Conservation (phyloP, 2,888 invertebrate genomes). For the Macrosoma leucophasiata region DNA sequence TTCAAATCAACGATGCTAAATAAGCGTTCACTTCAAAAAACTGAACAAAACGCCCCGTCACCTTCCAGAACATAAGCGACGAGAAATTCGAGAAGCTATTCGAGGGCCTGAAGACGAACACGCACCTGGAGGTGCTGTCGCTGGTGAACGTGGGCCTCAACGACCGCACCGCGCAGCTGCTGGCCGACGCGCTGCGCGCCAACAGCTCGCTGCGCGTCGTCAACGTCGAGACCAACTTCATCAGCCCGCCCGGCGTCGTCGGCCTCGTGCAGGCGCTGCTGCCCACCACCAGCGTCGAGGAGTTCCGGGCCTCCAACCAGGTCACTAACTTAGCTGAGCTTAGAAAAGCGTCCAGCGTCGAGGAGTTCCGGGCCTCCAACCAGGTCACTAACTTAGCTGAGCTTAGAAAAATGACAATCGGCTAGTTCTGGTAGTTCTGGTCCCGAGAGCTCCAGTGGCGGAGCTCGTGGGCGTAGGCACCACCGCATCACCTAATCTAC, state of each 20-base stretch:
- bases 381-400: too few relatives aligned
- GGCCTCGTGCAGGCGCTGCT: conserved; percentile 90
- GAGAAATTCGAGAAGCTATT: conserved; percentile 95
- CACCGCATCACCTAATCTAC: too few relatives aligned
- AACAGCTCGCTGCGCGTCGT: conserved; percentile 88
- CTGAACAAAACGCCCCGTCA: too few relatives aligned
- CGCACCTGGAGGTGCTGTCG: conserved; percentile 92
- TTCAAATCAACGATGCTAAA: too few relatives aligned
- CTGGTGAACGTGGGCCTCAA: conserved; percentile 95
- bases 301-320: conserved; percentile 98
- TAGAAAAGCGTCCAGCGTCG: too few relatives aligned
- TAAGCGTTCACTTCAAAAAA: too few relatives aligned
- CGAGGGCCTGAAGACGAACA: conserved; percentile 91
- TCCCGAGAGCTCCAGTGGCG: too few relatives aligned
- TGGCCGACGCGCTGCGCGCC: conserved; percentile 88
- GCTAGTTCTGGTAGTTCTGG: too few relatives aligned
- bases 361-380: conserved; percentile 97
- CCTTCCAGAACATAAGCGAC: conserved; percentile 95
- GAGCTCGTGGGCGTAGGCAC: too few relatives aligned
- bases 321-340: too few relatives aligned
- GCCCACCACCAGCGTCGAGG: conserved; percentile 90
- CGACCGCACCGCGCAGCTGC: conserved; percentile 88
- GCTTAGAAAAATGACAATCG: too few relatives aligned
- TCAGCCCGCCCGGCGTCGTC: conserved; percentile 92
- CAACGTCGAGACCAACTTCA: conserved; percentile 97